Percentiles rank a stretch among this genome's conserved stretches.
These are phyloP conservation scores for Netelia inedita DNA, from an alignment of 2,888 invertebrate species.

Conservation along the genomic window DNA sequence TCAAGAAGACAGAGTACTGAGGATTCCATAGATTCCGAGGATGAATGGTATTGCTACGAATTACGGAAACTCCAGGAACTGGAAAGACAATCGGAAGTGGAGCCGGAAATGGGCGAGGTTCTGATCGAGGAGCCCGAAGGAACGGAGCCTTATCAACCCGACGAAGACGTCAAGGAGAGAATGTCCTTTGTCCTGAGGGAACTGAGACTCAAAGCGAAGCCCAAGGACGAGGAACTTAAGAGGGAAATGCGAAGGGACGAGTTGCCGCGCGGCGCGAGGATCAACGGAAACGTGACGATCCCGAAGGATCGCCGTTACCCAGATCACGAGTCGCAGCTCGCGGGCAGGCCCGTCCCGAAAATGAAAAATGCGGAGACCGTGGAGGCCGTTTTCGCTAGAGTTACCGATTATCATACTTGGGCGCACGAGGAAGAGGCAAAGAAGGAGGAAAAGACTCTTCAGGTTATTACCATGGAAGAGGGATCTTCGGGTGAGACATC, in stretches of 20 bases:
- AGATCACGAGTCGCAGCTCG: conserved; percentile 76
- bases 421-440: conserved; percentile 83
- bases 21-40: conserved; percentile 96
- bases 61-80: conserved; percentile 94
- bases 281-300: conserved; percentile 77
- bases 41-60: conserved; percentile 97
- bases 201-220: conserved; percentile 89
- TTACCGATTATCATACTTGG: conserved; percentile 86
- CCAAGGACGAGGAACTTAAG: conserved; percentile 73
- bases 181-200: conserved; percentile 94
- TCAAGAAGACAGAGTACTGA: conserved; percentile 96
- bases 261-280: conserved; percentile 75
- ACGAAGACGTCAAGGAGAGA: conserved; percentile 90
- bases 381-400: conserved; percentile 85
- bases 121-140: conserved; percentile 88
- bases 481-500: conserved; percentile 95
- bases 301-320: conserved; percentile 71
- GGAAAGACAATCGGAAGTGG: conserved; percentile 91
- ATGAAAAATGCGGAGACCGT: conserved; percentile 82
- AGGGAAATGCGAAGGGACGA: conserved; percentile 80
- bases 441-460: conserved; percentile 78
- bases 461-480: conserved; percentile 84
- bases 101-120: conserved; percentile 88
- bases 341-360: conserved; percentile 81
- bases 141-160: conserved; percentile 87